These are phyloP conservation scores for Lineus longissimus DNA, from an alignment of 1,140 invertebrate species.

Conservation along the genomic window DNA sequence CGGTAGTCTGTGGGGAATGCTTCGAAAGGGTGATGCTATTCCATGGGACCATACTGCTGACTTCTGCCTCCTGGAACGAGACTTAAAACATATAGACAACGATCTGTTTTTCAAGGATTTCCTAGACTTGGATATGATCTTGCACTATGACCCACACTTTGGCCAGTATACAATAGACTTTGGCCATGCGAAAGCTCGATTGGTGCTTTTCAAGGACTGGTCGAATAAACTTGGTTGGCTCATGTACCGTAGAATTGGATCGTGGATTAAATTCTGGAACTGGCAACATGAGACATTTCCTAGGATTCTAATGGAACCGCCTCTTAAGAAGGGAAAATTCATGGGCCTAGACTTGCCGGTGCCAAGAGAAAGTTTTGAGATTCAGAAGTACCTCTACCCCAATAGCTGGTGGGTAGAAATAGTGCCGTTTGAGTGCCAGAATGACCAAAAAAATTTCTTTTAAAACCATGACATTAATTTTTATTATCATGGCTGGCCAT, in stretches of 20 bases:
- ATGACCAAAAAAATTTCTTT: background rate
- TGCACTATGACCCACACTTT: slow-evolving; percentile 53
- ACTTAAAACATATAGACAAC: slow-evolving; percentile 51
- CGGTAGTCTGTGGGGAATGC: slow-evolving; percentile 58
- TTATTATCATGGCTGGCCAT: too few relatives aligned
- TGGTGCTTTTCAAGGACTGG: slow-evolving; percentile 51
- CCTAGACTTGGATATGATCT: slow-evolving; percentile 36
- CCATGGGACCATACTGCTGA: slow-evolving; percentile 57
- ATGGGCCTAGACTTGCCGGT: slow-evolving; percentile 55
- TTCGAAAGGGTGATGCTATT: slow-evolving; percentile 50
- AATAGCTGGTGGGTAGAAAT: slow-evolving; percentile 63
- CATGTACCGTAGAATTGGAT: slow-evolving; percentile 59
- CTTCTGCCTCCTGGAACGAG: slow-evolving; percentile 55
- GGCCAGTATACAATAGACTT: slow-evolving; percentile 48
- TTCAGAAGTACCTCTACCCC: slow-evolving; percentile 64
- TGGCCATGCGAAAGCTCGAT: slow-evolving; percentile 27
- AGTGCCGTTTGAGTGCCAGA: slow-evolving; percentile 55
- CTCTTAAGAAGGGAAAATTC: slow-evolving; percentile 57
- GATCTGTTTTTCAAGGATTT: slow-evolving; percentile 49
- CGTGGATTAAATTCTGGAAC: slow-evolving; percentile 59
- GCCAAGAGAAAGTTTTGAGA: slow-evolving; percentile 61
- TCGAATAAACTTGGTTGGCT: slow-evolving; percentile 20
- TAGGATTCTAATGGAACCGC: slow-evolving; percentile 55
- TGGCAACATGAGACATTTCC: slow-evolving; percentile 62
- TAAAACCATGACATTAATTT: background rate